Base-by-base conservation (phyloP, 2,888 invertebrate genomes). In the Oscheius sp. region DNA sequence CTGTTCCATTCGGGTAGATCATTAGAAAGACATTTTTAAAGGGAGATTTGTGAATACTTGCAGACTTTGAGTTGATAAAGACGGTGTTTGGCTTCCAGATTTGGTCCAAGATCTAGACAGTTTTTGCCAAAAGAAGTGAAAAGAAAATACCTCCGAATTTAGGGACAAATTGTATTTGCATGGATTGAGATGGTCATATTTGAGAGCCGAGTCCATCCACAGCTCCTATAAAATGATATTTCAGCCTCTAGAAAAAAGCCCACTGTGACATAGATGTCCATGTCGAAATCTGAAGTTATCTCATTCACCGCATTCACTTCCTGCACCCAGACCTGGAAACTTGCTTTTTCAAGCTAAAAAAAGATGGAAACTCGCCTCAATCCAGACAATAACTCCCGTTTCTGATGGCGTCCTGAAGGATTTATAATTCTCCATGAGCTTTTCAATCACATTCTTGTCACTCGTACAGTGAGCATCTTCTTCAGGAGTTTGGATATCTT, bases 1-100 rank as follows among this genome's bases (percentile, higher is more conserved):
- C 86, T 1, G 84, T 85, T 17, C 86, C 86, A 73, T 86, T 86
- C n/a, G 80, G 81, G 55, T 86, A 86, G 37, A 86, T 86, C 84
- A 86, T 84, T 10, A 86, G 73, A 58, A 86, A 85, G 39, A 86
- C 84, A 71, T 86, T 86, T 64, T 82, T 78, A 71, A 84, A 83
- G 12, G 85, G 85, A 0, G 80, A 81, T 57, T 68, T 75, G 70
- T 84, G 84, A 39, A 84, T 84, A 25, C 74, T 74, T 0, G 84
- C 84, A 20, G 74, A 73, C 71, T 85, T 85, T 45, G 76, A 76
- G 61, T 84, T 85, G 65, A 84, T 84, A 69, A 84, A 84, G 6
- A 83, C 82, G 12, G 83, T 82, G 57, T 84, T 84, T n/a, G 84
- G 84, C 55, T 83, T 84, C 84, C 84, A 84, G 55, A 84, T 82